Evolutionary conservation across 2,113 vertebrate genomes (phyloP).

Genomic region (Tenrec ecaudatus): DNA sequence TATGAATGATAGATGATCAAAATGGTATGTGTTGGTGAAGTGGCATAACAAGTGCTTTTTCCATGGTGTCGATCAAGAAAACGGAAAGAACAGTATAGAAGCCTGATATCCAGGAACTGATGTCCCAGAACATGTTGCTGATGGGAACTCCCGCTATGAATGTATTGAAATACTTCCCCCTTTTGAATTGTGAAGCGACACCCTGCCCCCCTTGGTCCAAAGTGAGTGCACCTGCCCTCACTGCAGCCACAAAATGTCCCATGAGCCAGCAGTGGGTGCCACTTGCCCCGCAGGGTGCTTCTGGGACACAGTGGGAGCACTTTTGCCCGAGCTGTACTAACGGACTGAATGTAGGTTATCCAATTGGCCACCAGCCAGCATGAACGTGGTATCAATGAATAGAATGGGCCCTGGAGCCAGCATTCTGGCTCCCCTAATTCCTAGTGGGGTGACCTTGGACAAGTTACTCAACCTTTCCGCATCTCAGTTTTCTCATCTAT

Average conservation of each 20-base stretch:
- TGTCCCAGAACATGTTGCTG: background rate
- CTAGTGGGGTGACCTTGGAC: background rate
- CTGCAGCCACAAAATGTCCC: background rate
- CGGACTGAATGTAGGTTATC: background rate
- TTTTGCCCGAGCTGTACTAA: background rate
- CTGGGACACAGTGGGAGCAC: background rate
- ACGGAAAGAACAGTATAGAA: background rate
- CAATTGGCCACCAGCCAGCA: background rate
- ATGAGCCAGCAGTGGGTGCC: background rate
- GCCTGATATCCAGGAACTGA: background rate
- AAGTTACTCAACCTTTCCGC: slow-evolving; percentile 14
- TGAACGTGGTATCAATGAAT: background rate
- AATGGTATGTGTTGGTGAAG: background rate
- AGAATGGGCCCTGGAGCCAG: background rate
- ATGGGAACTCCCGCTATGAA: background rate
- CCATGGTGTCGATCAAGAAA: background rate
- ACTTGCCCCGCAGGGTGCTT: background rate
- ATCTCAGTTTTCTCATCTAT: background rate
- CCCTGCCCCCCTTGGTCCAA: background rate
- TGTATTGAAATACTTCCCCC: slow-evolving; percentile 33
- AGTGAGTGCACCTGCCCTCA: background rate
- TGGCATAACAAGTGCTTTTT: background rate
- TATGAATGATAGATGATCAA: background rate
- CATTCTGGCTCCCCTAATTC: background rate
- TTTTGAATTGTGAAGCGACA: background rate